Base-by-base conservation (phyloP, 2,797 vertebrate genomes). In the Gymnocypris eckloni region DNA sequence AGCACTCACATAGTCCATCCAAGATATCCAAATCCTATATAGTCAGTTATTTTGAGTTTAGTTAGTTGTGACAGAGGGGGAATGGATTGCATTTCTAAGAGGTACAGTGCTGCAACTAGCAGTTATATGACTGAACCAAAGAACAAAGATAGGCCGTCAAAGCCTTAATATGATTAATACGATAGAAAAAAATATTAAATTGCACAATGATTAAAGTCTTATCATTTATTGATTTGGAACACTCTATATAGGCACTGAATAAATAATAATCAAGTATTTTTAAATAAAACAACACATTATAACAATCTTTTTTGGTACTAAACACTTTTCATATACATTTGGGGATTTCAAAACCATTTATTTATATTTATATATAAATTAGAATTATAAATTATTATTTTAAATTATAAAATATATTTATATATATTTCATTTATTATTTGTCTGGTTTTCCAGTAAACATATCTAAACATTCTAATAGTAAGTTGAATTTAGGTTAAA, bases 1-100 rank as follows among this genome's bases (percentile, higher is more conserved):
- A 72, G 10, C 15, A 70, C 67, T 59, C 16, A 25, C 80, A 10
- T 16, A 72, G 9, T 6, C 70, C 39, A 22, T 43, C n/a, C 15
- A 79, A 64, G n/a, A 33, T 12, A 64, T 48, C n/a, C 15, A 79
- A 66, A 79, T 28, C n/a, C 41, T 16, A 25, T 78, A 79, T 45
- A 43, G 77, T 2, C 39, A 48, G 78, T 28, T 66, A 45, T 33
- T 79, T 64, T 45, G 56, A 45, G 15, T 61, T 61, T 43, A 79
- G 76, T 45, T 64, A 33, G 59, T 12, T 79, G 56, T 64, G 77
- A 43, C 77, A 45, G 33, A 16, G 4, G 16, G 4, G 56, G 77
- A 33, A 45, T 79, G 39, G 52, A 78, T 78, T 78, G 37, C 22
- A 25, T 79, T 61, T 43, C 6, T 6, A 12, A n/a, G 22, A 59